phyloP scores from a whole-genome alignment of 2,797 vertebrate species.

The Gephyroberyx darwinii region DNA sequence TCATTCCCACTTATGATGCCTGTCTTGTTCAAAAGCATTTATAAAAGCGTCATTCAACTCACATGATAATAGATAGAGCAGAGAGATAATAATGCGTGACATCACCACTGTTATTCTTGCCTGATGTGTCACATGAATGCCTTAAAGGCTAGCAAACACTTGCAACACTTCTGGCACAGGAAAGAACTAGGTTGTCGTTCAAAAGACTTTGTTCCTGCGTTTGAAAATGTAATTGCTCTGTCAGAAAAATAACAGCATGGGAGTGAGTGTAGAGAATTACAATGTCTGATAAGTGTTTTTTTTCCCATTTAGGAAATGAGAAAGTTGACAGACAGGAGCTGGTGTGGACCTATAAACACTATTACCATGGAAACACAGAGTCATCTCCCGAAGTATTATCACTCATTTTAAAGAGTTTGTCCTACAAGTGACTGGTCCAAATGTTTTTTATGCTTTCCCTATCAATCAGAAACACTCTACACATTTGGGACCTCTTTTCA shows the following conservation, averaged over 20 bases:
- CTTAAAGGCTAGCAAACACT: background rate
- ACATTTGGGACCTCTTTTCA: background rate
- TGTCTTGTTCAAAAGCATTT: constrained; percentile 4
- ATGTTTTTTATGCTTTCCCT: constrained; percentile 35
- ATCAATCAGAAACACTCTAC: constrained; percentile 1
- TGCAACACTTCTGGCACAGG: background rate
- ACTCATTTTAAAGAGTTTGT: background rate
- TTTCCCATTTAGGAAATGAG: background rate
- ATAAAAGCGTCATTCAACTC: background rate
- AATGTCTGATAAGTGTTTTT: background rate
- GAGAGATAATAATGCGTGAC: background rate
- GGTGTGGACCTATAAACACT: constrained; percentile 4
- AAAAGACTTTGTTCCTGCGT: background rate
- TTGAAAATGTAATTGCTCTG: background rate
- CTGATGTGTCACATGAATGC: background rate
- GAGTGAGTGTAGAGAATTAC: background rate
- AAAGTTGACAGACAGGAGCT: constrained; percentile 15
- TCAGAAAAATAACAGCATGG: background rate
- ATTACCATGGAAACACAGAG: constrained; percentile 10
- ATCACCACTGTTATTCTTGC: background rate
- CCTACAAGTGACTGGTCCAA: constrained; percentile 2
- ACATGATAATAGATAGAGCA: background rate
- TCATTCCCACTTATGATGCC: background rate
- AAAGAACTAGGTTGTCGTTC: background rate
- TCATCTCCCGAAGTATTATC: constrained; percentile 1